Evolutionary conservation across 2,888 invertebrate genomes (phyloP).

Genomic region (Metellina segmentata): DNA sequence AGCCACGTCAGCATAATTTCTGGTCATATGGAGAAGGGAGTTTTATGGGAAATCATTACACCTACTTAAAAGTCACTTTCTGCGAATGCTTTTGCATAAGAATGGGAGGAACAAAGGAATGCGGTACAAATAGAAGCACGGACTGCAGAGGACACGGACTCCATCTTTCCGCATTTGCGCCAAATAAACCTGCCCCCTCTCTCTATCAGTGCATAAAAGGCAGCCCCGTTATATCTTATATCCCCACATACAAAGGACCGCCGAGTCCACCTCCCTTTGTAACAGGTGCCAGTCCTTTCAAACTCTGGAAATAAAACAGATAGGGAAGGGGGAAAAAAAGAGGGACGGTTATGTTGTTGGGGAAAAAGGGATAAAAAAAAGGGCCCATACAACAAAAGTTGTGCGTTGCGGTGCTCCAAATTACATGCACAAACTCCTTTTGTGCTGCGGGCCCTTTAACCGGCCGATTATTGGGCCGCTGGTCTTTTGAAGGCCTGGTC

Average conservation of each 20-base stretch:
- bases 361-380: constrained; percentile 32
- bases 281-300: constrained; percentile 71
- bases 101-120: too few relatives aligned
- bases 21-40: too few relatives aligned
- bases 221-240: constrained; percentile 61
- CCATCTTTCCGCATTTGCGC: background rate
- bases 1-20: too few relatives aligned
- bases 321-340: constrained; percentile 11
- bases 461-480: constrained; percentile 74
- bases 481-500: constrained; percentile 57
- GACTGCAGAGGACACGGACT: too few relatives aligned
- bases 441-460: constrained; percentile 70
- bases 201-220: constrained; percentile 32
- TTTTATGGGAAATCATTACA: too few relatives aligned
- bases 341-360: constrained; percentile 34
- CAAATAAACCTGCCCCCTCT: constrained; percentile 23
- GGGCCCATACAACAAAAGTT: constrained; percentile 61
- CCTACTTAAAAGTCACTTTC: too few relatives aligned
- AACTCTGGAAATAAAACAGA: constrained; percentile 48
- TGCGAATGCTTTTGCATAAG: too few relatives aligned
- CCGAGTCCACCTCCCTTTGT: constrained; percentile 38
- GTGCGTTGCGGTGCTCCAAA: constrained; percentile 62
- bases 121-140: too few relatives aligned
- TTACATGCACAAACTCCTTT: constrained; percentile 75
- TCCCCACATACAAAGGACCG: background rate